These are phyloP conservation scores for Sclerurus mexicanus DNA, from an alignment of 2,113 vertebrate species.

Conservation along the genomic window DNA sequence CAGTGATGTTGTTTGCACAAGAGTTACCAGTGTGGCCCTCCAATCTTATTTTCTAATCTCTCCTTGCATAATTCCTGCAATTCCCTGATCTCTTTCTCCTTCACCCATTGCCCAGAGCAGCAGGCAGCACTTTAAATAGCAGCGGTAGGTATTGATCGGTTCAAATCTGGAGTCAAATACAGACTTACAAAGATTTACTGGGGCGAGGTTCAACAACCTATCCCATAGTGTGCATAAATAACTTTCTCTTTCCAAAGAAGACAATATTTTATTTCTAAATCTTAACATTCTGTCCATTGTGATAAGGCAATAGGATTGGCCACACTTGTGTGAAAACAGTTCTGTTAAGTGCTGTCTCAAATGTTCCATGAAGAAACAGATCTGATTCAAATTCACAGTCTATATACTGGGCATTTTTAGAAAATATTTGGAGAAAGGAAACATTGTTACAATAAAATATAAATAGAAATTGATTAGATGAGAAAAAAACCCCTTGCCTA, in stretches of 20 bases:
- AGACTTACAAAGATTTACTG: not conserved
- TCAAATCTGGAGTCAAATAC: not conserved
- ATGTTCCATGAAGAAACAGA: not conserved
- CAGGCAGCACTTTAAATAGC: slow-evolving; percentile 43
- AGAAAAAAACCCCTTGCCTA: not conserved
- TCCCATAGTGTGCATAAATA: slow-evolving; percentile 28
- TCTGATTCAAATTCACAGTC: not conserved
- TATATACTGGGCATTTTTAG: not conserved
- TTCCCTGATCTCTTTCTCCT: not conserved
- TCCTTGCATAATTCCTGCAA: not conserved
- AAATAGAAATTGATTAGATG: not conserved
- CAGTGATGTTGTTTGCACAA: not conserved
- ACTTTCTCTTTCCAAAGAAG: not conserved
- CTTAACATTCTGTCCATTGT: not conserved
- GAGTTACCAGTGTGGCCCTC: not conserved
- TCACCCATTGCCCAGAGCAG: not conserved
- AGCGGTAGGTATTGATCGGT: slow-evolving; percentile 28
- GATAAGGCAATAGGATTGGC: not conserved
- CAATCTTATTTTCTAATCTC: not conserved
- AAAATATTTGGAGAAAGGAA: not conserved
- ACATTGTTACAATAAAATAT: not conserved
- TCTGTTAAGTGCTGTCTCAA: not conserved
- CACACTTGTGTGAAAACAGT: not conserved
- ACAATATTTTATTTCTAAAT: slow-evolving; percentile 57
- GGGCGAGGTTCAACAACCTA: not conserved